A percentile compares a stretch with the other conserved stretches of the same genome.
Conservation (phyloP, 2,113 vertebrate species). For the Theropithecus gelada region DNA sequence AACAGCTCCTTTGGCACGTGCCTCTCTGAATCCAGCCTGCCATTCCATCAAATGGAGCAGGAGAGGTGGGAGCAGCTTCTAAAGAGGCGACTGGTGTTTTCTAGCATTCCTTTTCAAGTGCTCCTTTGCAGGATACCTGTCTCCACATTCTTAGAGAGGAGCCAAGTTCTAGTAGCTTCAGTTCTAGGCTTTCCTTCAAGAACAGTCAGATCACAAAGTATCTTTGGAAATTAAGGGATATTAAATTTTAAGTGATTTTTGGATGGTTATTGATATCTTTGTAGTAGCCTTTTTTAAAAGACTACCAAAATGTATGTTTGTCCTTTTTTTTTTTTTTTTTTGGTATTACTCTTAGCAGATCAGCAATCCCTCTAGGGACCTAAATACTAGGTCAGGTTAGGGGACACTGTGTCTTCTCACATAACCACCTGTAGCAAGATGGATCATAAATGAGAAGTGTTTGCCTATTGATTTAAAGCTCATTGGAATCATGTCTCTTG, state of each 20-base stretch:
- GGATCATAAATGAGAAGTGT: slow-evolving; percentile 21
- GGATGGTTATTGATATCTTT: slow-evolving; percentile 67
- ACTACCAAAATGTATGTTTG: slow-evolving; percentile 47
- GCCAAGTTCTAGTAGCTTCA: slow-evolving; percentile 10
- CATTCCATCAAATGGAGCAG: not conserved
- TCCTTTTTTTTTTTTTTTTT: slow-evolving; percentile 34
- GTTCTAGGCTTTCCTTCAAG: slow-evolving; percentile 47
- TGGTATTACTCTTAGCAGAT: slow-evolving; percentile 57
- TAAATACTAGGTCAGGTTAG: slow-evolving; percentile 45
- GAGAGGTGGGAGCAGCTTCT: not conserved
- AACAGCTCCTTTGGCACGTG: not conserved
- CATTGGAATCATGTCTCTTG: slow-evolving; percentile 56
- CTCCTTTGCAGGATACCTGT: slow-evolving; percentile 4
- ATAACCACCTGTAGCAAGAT: slow-evolving; percentile 14
- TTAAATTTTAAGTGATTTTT: slow-evolving; percentile 71
- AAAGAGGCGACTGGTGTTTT: not conserved
- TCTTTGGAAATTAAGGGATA: slow-evolving; percentile 63
- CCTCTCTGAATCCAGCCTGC: not conserved
- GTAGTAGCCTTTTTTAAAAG: slow-evolving; percentile 58
- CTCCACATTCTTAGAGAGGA: not conserved
- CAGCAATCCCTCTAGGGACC: slow-evolving; percentile 53
- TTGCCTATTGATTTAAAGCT: slow-evolving; percentile 44
- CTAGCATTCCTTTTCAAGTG: slow-evolving; percentile 39
- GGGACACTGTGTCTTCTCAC: not conserved
- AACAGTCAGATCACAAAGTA: not conserved